Evolutionary conservation across 2,888 invertebrate genomes (phyloP).

Genomic region (Yponomeuta evonymella): DNA sequence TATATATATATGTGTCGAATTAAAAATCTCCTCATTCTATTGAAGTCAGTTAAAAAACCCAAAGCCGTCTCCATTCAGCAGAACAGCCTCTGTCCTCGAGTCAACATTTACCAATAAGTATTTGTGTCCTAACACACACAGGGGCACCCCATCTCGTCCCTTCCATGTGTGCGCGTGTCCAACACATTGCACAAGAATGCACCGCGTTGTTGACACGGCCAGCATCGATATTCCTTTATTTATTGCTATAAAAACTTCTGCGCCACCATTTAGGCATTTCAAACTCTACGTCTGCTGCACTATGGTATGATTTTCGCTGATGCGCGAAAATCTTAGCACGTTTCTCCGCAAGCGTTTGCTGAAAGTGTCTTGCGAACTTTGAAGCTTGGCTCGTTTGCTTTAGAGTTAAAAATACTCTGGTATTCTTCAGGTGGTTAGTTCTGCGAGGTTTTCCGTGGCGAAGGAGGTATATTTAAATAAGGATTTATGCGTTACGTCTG

Average conservation of each 20-base stretch:
- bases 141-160: conserved; percentile 24
- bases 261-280: conserved; percentile 23
- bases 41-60: background rate
- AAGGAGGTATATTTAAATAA: conserved; percentile 70
- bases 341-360: conserved; percentile 24
- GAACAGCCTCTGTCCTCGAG: conserved; percentile 46
- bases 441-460: conserved; percentile 25
- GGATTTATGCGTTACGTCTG: conserved; percentile 74
- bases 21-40: too few relatives aligned
- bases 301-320: conserved; percentile 26
- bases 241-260: conserved; percentile 70
- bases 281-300: conserved; percentile 13
- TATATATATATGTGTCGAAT: too few relatives aligned
- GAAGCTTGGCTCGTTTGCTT: conserved; percentile 26
- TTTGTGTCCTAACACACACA: conserved; percentile 61
- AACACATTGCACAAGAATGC: conserved; percentile 72
- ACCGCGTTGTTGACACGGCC: conserved; percentile 75
- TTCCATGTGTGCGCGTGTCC: conserved; percentile 45
- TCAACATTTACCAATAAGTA: conserved; percentile 73
- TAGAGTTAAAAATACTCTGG: conserved; percentile 33
- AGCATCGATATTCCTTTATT: conserved; percentile 76
- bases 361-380: conserved; percentile 30
- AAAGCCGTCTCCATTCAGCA: conserved; percentile 3
- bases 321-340: conserved; percentile 30
- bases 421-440: conserved; percentile 13